Evolutionary conservation across 2,888 invertebrate genomes (phyloP), one percentile per base, ranked within the genome.

Genomic region (Drosophila vallismaia): DNA sequence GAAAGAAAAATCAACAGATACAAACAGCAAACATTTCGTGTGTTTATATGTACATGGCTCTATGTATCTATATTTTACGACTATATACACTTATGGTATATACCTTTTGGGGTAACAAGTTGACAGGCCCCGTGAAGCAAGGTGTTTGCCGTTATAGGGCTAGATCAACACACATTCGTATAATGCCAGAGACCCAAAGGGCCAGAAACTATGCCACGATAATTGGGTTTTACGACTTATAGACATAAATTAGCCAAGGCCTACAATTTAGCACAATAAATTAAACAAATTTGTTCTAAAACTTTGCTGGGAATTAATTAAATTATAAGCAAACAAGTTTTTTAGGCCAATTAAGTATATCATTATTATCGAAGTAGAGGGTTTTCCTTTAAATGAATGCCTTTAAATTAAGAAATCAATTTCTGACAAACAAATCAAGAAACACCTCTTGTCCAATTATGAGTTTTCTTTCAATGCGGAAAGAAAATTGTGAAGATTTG

Each of bases 1-100:
- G 78, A 86, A 68, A 52, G 36, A 56, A 53, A 78, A 81, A 75
- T 77, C 58, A 50, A 60, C 51, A 68, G 46, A 69, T 36, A 63
- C 33, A 64, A 64, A 63, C 64, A 46, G 26, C 12, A 49, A 36
- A 51, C 28, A 31, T 29, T n/a, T 24, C 26, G 24, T 52, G 28
- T 14, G 24, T 40, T 44, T 24, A 19, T 44, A 48, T 44, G 10
- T 38, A 33, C 48, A 9, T 4, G 10, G 33, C 4, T 12, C 50
- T 60, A 60, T 62, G 68, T 60, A 31, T 19, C 31, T 45, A 31
- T 45, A 45, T 45, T 12, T 29, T 29, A 8, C 29, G 48, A 28
- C 12, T 26, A 29, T 8, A n/a, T 3, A n/a, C 33, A 33, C 33
- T 3, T 33, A n/a, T 33, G 9, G 36, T 45, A 38, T 52, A 19